Evolutionary conservation across 2,797 vertebrate genomes (phyloP), one percentile per base, ranked within the genome.

Genomic region (Sebastes oblongus): DNA sequence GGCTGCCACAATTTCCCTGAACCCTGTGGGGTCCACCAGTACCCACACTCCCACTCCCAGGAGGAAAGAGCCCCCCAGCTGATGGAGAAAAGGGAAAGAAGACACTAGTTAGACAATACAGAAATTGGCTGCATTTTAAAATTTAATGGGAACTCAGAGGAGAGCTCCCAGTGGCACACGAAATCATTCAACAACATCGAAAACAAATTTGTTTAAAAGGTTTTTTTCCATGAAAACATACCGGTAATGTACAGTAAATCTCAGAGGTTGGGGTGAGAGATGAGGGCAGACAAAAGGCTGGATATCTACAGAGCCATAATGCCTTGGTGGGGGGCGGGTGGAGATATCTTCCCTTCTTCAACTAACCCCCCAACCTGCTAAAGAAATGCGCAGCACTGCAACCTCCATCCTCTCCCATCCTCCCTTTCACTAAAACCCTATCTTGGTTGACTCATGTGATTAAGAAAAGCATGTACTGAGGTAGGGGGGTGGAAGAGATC

Each of bases 31-130:
- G 91, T 99, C 97, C 93, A 98, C 97, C 61, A 98, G 93, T 84
- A 99, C 97, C 98, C 98, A 99, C 85, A 98, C 96, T 25, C 98
- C 98, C 4, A 98, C 90, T 72, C 97, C 97, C 34, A 99, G 96
- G 83, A 99, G 96, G 93, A 97, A 98, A 0, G 97, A 96, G 42
- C 98, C 98, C 7, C 98, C 97, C 81, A 99, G 94, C 98, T 99
- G 95, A 34, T 50, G 84, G 4, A 78, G 8, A 6, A n/a, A 50
- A 54, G 72, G 8, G 12, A 78, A 58, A 83, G 42, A 80, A 54
- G 68, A 79, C 56, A 72, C 12, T 6, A 32, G 73, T 88, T 72
- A 78, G 77, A 84, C 65, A 80, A 81, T 73, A 86, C 60, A 69
- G 14, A 60, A 87, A 83, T 3, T 16, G 66, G 39, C 50, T 29